A percentile compares a stretch with the other conserved stretches of the same genome.
phyloP scores from a whole-genome alignment of 2,113 vertebrate species.

The Catharus bicknelli region DNA sequence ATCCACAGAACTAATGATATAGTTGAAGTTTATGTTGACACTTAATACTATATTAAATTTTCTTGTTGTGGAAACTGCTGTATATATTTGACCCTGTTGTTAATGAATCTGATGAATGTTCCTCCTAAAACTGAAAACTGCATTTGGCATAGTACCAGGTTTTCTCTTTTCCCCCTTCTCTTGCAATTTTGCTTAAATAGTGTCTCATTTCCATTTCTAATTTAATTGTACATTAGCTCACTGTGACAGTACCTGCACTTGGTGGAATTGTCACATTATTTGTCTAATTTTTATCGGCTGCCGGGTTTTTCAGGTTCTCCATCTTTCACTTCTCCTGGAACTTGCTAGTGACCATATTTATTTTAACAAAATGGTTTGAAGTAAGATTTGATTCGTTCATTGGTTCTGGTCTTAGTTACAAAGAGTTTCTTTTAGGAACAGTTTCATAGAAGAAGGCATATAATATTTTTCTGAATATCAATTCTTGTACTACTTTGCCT shows the following conservation, averaged over 20 bases:
- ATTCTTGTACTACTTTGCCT: neutral
- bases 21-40: neutral
- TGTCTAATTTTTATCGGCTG: constrained; percentile 43
- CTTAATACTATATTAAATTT: neutral
- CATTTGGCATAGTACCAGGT: neutral
- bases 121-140: neutral
- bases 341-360: constrained; percentile 7
- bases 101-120: neutral
- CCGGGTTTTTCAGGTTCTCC: constrained; percentile 39
- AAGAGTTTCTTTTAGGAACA: constrained; percentile 27
- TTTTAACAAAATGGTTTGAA: constrained; percentile 15
- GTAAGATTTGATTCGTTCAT: constrained; percentile 7
- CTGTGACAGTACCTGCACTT: constrained; percentile 32
- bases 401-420: neutral
- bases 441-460: neutral
- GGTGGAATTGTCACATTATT: constrained; percentile 65
- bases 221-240: constrained; percentile 53
- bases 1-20: neutral
- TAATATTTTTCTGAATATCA: neutral
- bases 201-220: constrained; percentile 68
- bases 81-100: neutral
- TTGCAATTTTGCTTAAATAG: constrained; percentile 16
- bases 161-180: neutral
- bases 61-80: neutral
- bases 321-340: constrained; percentile 42